phyloP scores from a whole-genome alignment of 2,888 invertebrate genomes.

The Elaeidobius kamerunicus region DNA sequence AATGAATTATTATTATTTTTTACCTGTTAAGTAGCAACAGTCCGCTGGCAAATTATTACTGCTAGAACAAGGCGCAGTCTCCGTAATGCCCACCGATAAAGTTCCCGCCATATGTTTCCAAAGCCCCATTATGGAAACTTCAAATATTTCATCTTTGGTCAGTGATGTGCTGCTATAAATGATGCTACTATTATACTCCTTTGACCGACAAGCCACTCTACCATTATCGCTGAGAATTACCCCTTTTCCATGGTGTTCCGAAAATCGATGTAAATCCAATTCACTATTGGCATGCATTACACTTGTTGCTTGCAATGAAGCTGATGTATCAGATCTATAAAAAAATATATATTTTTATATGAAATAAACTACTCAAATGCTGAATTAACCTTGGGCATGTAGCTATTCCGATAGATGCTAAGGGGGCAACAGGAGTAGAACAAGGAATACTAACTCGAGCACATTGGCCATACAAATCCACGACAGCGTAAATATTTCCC shows the following conservation, averaged over 20 bases:
- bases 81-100: constrained; percentile 72
- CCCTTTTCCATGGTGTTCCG: constrained; percentile 68
- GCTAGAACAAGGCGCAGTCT: constrained; percentile 56
- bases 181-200: constrained; percentile 54
- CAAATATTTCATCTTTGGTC: constrained; percentile 73
- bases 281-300: constrained; percentile 44
- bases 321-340: constrained; percentile 45
- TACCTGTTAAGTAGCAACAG: constrained; percentile 66
- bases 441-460: constrained; percentile 71
- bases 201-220: constrained; percentile 50
- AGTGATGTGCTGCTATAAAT: constrained; percentile 72
- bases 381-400: constrained; percentile 38
- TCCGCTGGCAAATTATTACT: constrained; percentile 66
- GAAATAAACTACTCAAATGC: neutral
- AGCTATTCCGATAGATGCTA: constrained; percentile 44
- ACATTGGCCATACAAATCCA: constrained; percentile 93
- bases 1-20: too few relatives aligned
- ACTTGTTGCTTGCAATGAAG: constrained; percentile 44
- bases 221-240: constrained; percentile 66
- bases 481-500: constrained; percentile 85
- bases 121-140: constrained; percentile 66
- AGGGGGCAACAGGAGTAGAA: constrained; percentile 43
- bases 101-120: constrained; percentile 68
- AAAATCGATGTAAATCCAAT: constrained; percentile 51
- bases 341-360: too few relatives aligned